Conservation (phyloP, 1,140 invertebrate species). For the Atta texana region DNA sequence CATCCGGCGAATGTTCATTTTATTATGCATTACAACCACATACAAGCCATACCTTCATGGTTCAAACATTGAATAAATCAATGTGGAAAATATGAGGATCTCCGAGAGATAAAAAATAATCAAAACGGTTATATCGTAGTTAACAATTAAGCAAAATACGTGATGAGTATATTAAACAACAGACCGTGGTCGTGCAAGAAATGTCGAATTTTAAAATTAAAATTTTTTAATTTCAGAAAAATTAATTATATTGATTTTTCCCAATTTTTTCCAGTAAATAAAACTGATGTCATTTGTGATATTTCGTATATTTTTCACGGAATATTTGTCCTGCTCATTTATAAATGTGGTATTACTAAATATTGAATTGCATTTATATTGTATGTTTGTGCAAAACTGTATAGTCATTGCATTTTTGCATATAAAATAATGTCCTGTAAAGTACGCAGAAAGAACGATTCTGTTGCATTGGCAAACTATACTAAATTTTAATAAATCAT, state of each 20-base stretch:
- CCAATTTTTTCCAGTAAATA: neutral
- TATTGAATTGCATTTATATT: neutral
- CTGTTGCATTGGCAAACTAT: too few species aligned
- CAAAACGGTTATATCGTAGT: neutral
- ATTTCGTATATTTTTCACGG: neutral
- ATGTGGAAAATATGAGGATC: slow-evolving; percentile 32
- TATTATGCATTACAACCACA: slow-evolving; percentile 25
- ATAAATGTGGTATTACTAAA: neutral
- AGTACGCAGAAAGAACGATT: too few species aligned
- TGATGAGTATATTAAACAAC: slow-evolving; percentile 9
- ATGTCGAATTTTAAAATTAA: neutral
- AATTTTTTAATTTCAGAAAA: neutral
- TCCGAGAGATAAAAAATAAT: slow-evolving; percentile 27
- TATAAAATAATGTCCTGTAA: neutral
- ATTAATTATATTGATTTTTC: neutral
- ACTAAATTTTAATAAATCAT: too few species aligned
- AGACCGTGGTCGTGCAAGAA: neutral
- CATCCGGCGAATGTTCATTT: neutral
- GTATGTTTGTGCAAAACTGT: neutral
- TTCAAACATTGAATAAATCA: slow-evolving; percentile 34
- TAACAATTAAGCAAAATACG: slow-evolving; percentile 14
- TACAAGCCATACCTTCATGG: neutral
- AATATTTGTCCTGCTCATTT: neutral
- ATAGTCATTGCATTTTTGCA: neutral
- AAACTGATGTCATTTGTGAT: neutral